These are phyloP conservation scores for Dendrolimus kikuchii DNA, from an alignment of 1,140 invertebrate species.

Conservation along the genomic window DNA sequence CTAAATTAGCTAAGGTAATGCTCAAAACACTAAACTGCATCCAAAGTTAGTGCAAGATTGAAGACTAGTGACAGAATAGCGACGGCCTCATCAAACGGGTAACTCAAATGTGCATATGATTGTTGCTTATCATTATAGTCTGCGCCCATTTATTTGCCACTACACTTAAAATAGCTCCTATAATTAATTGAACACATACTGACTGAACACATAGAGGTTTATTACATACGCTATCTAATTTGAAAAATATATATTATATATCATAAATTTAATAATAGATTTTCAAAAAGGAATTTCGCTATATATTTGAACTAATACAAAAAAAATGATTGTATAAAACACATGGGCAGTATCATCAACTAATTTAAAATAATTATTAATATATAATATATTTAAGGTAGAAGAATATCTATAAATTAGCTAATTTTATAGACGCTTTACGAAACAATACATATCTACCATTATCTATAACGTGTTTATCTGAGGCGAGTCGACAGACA, in stretches of 20 bases:
- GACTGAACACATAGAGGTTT: constrained; percentile 57
- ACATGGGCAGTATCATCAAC: constrained; percentile 24
- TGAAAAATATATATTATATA: constrained; percentile 35
- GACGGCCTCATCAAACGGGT: too few relatives aligned
- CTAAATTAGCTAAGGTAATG: too few relatives aligned
- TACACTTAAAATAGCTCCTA: constrained; percentile 23
- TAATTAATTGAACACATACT: constrained; percentile 57
- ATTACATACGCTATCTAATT: constrained; percentile 29
- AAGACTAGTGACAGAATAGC: too few relatives aligned
- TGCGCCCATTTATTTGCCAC: constrained; percentile 18
- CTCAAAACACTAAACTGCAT: too few relatives aligned
- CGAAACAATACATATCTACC: neutral
- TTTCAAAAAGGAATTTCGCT: constrained; percentile 46
- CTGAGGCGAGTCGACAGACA: neutral
- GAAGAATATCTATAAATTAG: constrained; percentile 42
- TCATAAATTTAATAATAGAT: constrained; percentile 23
- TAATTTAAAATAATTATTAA: constrained; percentile 38
- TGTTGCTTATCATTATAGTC: neutral
- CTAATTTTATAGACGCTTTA: constrained; percentile 9
- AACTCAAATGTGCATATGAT: too few relatives aligned
- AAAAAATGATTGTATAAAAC: constrained; percentile 37
- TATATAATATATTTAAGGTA: constrained; percentile 19
- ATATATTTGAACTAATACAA: constrained; percentile 62
- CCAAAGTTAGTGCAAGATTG: too few relatives aligned
- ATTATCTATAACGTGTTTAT: neutral